phyloP scores from a whole-genome alignment of 2,888 invertebrate species.

The Andricus quercusramuli region DNA sequence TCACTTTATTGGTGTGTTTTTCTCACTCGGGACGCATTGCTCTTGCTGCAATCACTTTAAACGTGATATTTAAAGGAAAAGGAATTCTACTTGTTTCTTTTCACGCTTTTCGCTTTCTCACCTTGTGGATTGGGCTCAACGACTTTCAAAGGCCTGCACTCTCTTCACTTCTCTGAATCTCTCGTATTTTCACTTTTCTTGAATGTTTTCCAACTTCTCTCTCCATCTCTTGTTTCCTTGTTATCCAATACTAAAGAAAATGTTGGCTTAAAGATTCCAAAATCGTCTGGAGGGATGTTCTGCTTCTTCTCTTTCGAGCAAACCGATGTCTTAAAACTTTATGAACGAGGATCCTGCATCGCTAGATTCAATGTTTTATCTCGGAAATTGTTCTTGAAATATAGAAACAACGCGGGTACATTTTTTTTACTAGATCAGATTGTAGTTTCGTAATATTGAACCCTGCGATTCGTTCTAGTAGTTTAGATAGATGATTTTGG shows the following conservation, averaged over 20 bases:
- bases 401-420: background rate
- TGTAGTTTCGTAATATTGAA: background rate
- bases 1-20: constrained; percentile 1
- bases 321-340: background rate
- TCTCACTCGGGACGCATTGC: constrained; percentile 13
- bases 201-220: constrained; percentile 49
- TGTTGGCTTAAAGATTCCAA: constrained; percentile 51
- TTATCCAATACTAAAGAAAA: constrained; percentile 75
- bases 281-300: constrained; percentile 24
- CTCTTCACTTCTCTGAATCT: constrained; percentile 43
- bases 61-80: constrained; percentile 3
- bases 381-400: background rate
- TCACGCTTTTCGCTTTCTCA: constrained; percentile 32
- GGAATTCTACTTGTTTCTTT: constrained; percentile 18
- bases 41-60: constrained; percentile 7
- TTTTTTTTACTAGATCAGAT: background rate
- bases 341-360: constrained; percentile 18
- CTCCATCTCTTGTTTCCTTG: constrained; percentile 52
- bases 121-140: constrained; percentile 9
- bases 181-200: constrained; percentile 42
- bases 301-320: constrained; percentile 21
- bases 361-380: constrained; percentile 21
- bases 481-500: background rate
- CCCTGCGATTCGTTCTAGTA: constrained; percentile 32
- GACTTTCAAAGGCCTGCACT: constrained; percentile 51